These are phyloP conservation scores for Stercorarius parasiticus DNA, from an alignment of 2,113 vertebrate genomes.

Conservation along the genomic window DNA sequence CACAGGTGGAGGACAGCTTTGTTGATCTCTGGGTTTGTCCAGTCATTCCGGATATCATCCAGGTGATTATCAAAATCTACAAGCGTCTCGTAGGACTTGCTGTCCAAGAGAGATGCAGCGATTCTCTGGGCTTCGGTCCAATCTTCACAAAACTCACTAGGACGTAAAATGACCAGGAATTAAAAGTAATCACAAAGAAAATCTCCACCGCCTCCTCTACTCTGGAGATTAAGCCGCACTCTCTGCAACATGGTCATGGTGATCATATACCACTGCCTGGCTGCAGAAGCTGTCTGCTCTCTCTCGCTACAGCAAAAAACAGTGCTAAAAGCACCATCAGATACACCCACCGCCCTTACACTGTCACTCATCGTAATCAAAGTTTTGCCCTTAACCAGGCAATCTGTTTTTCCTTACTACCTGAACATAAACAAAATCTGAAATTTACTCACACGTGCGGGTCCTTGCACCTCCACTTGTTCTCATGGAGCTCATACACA, in stretches of 20 bases:
- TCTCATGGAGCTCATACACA: slow-evolving; percentile 93
- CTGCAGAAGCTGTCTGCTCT: not conserved
- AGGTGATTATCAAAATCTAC: slow-evolving; percentile 97
- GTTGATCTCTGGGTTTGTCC: slow-evolving; percentile 98
- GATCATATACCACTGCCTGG: not conserved
- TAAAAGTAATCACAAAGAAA: not conserved
- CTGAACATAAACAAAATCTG: fast-evolving
- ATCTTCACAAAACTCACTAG: slow-evolving; percentile 92
- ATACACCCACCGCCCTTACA: not conserved
- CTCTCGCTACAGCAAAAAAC: not conserved
- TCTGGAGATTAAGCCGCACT: not conserved
- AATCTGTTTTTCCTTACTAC: fast-evolving
- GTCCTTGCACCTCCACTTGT: slow-evolving; percentile 93
- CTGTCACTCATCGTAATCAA: not conserved
- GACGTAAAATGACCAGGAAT: slow-evolving; percentile 12
- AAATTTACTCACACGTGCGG: slow-evolving; percentile 83
- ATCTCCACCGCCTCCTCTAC: not conserved
- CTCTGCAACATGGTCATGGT: fast-evolving
- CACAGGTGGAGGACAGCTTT: slow-evolving; percentile 94
- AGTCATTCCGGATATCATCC: slow-evolving; percentile 96
- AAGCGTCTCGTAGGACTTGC: slow-evolving; percentile 89
- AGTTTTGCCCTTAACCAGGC: not conserved
- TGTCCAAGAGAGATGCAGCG: slow-evolving; percentile 86
- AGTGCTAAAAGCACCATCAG: not conserved
- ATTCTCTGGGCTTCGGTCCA: slow-evolving; percentile 95